Percentiles rank a stretch among this genome's conserved stretches.
These are phyloP conservation scores for Idaea straminata DNA, from an alignment of 2,888 invertebrate genomes.

Conservation along the genomic window DNA sequence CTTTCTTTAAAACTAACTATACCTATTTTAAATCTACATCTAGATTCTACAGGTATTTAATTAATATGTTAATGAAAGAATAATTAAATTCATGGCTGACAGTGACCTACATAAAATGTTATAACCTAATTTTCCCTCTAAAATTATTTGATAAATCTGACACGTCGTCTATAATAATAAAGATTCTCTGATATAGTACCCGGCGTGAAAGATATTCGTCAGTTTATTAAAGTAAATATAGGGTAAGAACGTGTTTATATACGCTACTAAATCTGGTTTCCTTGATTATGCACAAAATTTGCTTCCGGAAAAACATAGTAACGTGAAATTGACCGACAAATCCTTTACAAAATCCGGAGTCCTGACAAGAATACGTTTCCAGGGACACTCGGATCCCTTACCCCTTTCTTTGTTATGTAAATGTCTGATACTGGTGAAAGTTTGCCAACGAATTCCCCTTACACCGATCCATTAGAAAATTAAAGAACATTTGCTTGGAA, in stretches of 20 bases:
- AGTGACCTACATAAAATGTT: no score
- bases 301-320: conserved; percentile 53
- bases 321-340: conserved; percentile 66
- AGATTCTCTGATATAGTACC: conserved; percentile 38
- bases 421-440: conserved; percentile 63
- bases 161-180: conserved; percentile 32
- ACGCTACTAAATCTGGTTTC: conserved; percentile 33
- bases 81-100: no score
- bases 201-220: conserved; percentile 30
- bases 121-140: not conserved
- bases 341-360: conserved; percentile 59
- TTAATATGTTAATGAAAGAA: no score
- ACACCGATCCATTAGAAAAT: conserved; percentile 72
- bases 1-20: no score
- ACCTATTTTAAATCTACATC: no score
- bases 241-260: conserved; percentile 32
- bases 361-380: conserved; percentile 65
- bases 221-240: conserved; percentile 39
- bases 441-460: conserved; percentile 65
- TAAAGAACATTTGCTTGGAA: conserved; percentile 64
- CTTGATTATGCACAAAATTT: conserved; percentile 52
- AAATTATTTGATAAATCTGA: conserved; percentile 31
- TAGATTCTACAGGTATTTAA: no score
- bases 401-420: conserved; percentile 73
- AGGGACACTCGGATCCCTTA: conserved; percentile 58